Conservation (phyloP, 2,888 invertebrate species). For the Hypolimnas misippus region DNA sequence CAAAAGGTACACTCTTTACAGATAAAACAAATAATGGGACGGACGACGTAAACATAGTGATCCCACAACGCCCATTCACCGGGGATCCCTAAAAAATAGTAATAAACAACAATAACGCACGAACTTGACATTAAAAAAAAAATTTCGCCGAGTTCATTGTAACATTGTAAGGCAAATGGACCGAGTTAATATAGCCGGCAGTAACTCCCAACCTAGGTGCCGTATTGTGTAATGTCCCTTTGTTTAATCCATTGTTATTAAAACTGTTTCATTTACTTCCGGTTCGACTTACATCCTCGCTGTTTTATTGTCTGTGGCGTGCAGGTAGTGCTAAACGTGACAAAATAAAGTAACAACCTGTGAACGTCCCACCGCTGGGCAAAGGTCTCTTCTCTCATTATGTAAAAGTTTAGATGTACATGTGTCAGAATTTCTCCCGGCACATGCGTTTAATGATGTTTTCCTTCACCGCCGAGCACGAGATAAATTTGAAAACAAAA, state of each 20-base stretch:
- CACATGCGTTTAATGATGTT: no score
- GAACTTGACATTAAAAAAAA: constrained; percentile 55
- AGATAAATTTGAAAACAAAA: no score
- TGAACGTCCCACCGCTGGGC: no score
- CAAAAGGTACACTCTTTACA: no score
- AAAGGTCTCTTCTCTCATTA: no score
- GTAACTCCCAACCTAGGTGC: constrained; percentile 26
- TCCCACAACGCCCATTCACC: no score
- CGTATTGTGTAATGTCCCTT: constrained; percentile 47
- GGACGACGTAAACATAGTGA: no score
- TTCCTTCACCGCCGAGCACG: no score
- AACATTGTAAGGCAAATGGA: constrained; percentile 29
- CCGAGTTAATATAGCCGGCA: constrained; percentile 26
- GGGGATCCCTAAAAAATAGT: no score
- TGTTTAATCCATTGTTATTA: constrained; percentile 44
- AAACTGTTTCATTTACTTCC: constrained; percentile 38
- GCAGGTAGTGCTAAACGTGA: not conserved
- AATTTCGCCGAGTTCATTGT: constrained; percentile 45
- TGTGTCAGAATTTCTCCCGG: no score
- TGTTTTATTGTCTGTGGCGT: not conserved
- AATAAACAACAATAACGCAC: constrained; percentile 42
- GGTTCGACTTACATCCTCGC: constrained; percentile 7
- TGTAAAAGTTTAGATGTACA: no score
- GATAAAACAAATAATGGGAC: no score
- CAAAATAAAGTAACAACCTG: not conserved